These are phyloP conservation scores for Incurvaria masculella DNA, from an alignment of 2,888 invertebrate species.

Conservation along the genomic window DNA sequence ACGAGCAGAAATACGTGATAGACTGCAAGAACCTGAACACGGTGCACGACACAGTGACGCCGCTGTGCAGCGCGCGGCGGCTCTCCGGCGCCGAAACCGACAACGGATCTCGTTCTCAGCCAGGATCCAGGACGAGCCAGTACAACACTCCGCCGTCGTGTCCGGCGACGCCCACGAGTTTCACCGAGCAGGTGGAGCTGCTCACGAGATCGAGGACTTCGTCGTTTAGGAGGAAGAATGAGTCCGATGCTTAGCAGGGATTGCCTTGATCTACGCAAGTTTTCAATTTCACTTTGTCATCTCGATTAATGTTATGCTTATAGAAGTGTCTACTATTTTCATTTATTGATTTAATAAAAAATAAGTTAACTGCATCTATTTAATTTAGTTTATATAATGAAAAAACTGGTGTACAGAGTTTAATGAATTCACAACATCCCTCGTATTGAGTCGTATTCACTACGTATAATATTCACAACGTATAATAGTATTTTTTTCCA, in stretches of 20 bases:
- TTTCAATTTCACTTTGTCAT: too few relatives aligned
- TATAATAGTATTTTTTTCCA: too few relatives aligned
- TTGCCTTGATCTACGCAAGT: too few relatives aligned
- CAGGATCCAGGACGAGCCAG: not conserved
- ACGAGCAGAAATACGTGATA: constrained; percentile 59
- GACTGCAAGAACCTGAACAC: constrained; percentile 63
- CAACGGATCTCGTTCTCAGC: not conserved
- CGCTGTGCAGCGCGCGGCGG: constrained; percentile 71
- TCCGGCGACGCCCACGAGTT: constrained; percentile 28
- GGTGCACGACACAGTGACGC: constrained; percentile 63
- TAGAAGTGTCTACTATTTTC: too few relatives aligned
- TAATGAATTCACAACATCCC: too few relatives aligned
- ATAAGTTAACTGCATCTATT: too few relatives aligned
- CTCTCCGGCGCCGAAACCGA: constrained; percentile 32
- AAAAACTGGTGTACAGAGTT: too few relatives aligned
- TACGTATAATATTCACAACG: too few relatives aligned
- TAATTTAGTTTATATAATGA: too few relatives aligned
- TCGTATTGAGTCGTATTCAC: too few relatives aligned
- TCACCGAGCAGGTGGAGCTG: constrained; percentile 34
- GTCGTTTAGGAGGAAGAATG: constrained; percentile 30
- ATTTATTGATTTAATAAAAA: too few relatives aligned
- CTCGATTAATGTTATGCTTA: too few relatives aligned
- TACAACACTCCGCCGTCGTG: constrained; percentile 9
- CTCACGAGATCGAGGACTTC: constrained; percentile 37
- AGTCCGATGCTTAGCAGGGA: not conserved